Conservation (phyloP, 2,113 vertebrate species). For the Globicephala melas region DNA sequence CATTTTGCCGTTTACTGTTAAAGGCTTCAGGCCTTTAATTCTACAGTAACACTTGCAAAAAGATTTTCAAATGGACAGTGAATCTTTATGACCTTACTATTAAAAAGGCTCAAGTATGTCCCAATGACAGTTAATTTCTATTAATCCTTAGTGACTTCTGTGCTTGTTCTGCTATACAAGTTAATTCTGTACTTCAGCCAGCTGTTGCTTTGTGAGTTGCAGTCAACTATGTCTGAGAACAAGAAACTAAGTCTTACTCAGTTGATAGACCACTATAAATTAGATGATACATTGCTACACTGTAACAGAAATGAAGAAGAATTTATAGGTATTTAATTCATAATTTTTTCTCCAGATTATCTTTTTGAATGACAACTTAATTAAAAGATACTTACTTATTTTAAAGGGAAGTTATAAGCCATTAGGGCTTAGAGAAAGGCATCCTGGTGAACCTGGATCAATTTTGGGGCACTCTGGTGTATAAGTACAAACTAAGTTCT, state of each 20-base stretch:
- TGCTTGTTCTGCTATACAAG: not conserved
- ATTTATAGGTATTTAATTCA: conserved; percentile 80
- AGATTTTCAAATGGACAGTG: not conserved
- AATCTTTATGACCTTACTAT: not conserved
- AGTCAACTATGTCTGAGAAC: conserved; percentile 83
- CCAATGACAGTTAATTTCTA: not conserved
- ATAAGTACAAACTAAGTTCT: not conserved
- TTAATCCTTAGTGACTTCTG: not conserved
- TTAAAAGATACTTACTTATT: not conserved
- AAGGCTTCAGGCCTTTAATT: conserved; percentile 32
- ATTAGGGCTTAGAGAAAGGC: not conserved
- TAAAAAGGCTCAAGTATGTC: conserved; percentile 39
- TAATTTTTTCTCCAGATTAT: not conserved
- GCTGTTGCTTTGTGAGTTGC: conserved; percentile 87
- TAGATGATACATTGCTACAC: conserved; percentile 89
- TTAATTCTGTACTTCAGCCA: conserved; percentile 80
- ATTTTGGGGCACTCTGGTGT: not conserved
- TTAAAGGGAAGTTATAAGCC: not conserved
- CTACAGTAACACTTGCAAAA: not conserved
- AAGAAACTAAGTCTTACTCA: conserved; percentile 86
- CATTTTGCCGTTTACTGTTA: not conserved
- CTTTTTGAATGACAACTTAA: conserved; percentile 8
- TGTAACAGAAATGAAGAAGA: conserved; percentile 90
- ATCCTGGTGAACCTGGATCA: not conserved
- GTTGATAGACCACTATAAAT: conserved; percentile 88